Evolutionary conservation across 2,797 vertebrate genomes (phyloP).

Genomic region (Crypturellus tataupa): DNA sequence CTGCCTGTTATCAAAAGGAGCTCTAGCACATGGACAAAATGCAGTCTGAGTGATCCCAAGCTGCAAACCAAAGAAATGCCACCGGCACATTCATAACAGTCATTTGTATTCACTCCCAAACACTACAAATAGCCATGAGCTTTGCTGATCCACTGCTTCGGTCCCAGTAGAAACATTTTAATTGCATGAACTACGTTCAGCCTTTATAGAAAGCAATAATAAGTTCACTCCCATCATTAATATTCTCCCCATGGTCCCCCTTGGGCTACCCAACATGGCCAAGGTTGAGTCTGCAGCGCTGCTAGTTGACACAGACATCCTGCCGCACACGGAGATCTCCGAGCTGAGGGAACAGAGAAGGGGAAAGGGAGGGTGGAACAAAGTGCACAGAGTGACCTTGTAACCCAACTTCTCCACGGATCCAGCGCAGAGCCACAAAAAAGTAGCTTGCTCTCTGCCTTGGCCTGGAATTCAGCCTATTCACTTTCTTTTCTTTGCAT

Average conservation of each 20-base stretch:
- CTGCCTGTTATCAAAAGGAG: conserved; percentile 42
- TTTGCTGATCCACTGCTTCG: neutral
- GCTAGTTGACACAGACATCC: neutral
- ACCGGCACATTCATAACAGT: neutral
- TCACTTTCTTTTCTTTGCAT: conserved; percentile 11
- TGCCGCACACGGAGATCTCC: neutral
- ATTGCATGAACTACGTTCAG: neutral
- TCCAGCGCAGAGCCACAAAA: neutral
- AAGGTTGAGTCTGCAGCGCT: neutral
- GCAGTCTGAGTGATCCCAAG: conserved; percentile 3
- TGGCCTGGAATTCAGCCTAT: conserved; percentile 15
- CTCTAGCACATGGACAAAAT: conserved; percentile 3
- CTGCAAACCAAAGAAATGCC: conserved; percentile 28
- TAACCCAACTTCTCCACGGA: neutral
- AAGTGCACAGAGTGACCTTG: neutral
- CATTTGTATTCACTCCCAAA: neutral
- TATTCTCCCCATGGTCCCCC: neutral
- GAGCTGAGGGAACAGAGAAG: neutral
- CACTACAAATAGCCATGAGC: conserved; percentile 2
- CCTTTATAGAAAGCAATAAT: neutral
- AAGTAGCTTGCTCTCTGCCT: neutral
- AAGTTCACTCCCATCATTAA: neutral
- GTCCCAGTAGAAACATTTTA: neutral
- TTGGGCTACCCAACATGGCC: neutral
- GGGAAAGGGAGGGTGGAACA: neutral